Conservation (phyloP, 2,113 vertebrate species). For the Natator depressus region DNA sequence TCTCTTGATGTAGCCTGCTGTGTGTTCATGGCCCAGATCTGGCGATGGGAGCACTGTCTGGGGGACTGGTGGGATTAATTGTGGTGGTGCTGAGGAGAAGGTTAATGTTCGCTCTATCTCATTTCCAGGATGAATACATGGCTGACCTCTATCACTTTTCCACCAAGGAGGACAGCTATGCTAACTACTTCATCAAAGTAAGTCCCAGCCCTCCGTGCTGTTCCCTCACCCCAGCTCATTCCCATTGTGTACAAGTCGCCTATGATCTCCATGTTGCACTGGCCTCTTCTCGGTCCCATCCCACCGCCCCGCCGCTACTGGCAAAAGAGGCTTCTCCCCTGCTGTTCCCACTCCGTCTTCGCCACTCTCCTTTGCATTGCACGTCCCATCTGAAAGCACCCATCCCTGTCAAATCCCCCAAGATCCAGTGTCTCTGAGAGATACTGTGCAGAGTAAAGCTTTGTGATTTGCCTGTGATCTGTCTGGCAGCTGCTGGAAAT, state of each 20-base stretch:
- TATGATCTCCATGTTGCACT: not conserved
- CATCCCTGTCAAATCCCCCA: not conserved
- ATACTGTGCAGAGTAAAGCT: not conserved
- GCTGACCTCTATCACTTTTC: slow-evolving; percentile 97
- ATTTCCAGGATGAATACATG: slow-evolving; percentile 91
- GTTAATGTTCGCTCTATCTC: slow-evolving; percentile 18
- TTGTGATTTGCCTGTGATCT: not conserved
- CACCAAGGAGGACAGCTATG: slow-evolving; percentile 94
- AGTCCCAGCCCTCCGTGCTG: slow-evolving; percentile 50
- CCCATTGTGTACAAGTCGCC: accelerated
- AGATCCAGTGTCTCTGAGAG: not conserved
- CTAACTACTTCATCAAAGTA: slow-evolving; percentile 93
- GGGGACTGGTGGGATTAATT: not conserved
- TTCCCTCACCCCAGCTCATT: not conserved
- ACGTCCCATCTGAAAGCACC: not conserved
- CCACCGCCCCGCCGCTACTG: not conserved
- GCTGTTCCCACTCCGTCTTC: not conserved
- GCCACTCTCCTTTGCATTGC: not conserved
- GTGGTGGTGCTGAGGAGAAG: not conserved
- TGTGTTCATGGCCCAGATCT: not conserved
- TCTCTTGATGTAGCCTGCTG: not conserved
- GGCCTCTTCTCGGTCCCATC: not conserved
- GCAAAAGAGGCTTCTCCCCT: not conserved
- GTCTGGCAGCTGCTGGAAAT: slow-evolving; percentile 89
- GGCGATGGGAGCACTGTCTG: not conserved